Evolutionary conservation across 2,113 vertebrate species (phyloP), one percentile per base, ranked within the genome.

Genomic region (Ia io): DNA sequence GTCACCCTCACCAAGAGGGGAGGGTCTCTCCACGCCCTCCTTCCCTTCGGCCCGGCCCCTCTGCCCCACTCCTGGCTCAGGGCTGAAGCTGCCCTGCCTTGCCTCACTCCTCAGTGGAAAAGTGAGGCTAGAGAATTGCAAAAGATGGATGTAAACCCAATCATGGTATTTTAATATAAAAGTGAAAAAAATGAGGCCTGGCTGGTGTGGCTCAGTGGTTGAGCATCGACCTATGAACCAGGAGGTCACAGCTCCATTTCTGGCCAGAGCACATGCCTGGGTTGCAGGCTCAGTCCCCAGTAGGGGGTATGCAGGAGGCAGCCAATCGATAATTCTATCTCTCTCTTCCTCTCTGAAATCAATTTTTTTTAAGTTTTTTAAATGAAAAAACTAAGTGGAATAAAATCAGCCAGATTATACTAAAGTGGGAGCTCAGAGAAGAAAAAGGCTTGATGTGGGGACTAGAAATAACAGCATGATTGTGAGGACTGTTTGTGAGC

Each of bases 131-230:
- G 30, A 30, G 1, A 40, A 32, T 71, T 25, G 9, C 12, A 78
- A 90, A 90, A 93, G 65, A 80, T 70, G 47, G 8, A 32, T 69
- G 23, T 25, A 74, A 90, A 44, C 82, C 35, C 35, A 23, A 67
- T 23, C 42, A 32, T 49, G 78, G 30, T 40, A 42, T 84, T 91
- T 74, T 42, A 84, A 35, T 73, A 65, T 59, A n/a, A 91, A 80
- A 76, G 32, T 71, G 28, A 30, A 71, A 47, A 85, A 85, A 80
- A 13, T 20, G 23, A 88, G 35, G 17, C 59, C 59, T 61, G 59
- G 59, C 59, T 61, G 25, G 25, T 61, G 10, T 61, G 25, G 59
- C 59, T 61, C 59, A 28, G 59, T 61, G 59, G 59, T 61, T 61
- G 59, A 11, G 59, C 59, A 61, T 61, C 9, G 4, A 61, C 23